Base-by-base conservation (phyloP, 2,797 vertebrate genomes). In the Micrastur ruficollis region DNA sequence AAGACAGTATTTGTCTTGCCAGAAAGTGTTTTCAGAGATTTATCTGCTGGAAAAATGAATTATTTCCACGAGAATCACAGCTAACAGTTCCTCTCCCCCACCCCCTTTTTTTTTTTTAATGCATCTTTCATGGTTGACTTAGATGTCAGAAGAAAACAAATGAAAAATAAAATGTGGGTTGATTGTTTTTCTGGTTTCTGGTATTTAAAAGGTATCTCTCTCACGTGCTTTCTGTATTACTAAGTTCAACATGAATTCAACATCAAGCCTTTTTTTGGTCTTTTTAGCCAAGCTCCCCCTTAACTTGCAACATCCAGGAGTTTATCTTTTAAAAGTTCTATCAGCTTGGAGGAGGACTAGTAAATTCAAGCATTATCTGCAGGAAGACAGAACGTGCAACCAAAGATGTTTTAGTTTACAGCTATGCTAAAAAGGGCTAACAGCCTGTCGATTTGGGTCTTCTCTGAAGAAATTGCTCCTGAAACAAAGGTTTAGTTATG, bases 1-100 rank as follows among this genome's bases (percentile, higher is more conserved):
- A 55, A 79, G 59, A 50, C 44, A 50, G 13, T 75, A 85, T 95
- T 82, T 81, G 71, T 89, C 83, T 93, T 94, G 92, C 93, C 93
- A 96, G 29, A 92, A 82, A 87, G 73, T 68, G 61, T 67, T 94
- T 95, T 87, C 42, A 82, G 67, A 91, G 81, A 89, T 95, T 90
- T 92, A 94, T 89, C 86, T 94, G 29, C 90, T 93, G 90, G 74
- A 93, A 97, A 94, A 95, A 95, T 72, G 44, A 94, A 85, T 94
- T 91, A 95, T 93, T 95, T 93, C 82, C 81, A 90, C 53, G 46
- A 83, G 34, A 95, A 84, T 62, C 81, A 81, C 46, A 86, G 76
- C 31, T 17, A 88, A 85, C 67, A 72, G 7, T 29, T 31, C 23
- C 22, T 32, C 8, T 14, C 9, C 14, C 32, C 25, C 25, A 12